Evolutionary conservation across 2,113 vertebrate genomes (phyloP).

Genomic region (Telmatochromis sp.): DNA sequence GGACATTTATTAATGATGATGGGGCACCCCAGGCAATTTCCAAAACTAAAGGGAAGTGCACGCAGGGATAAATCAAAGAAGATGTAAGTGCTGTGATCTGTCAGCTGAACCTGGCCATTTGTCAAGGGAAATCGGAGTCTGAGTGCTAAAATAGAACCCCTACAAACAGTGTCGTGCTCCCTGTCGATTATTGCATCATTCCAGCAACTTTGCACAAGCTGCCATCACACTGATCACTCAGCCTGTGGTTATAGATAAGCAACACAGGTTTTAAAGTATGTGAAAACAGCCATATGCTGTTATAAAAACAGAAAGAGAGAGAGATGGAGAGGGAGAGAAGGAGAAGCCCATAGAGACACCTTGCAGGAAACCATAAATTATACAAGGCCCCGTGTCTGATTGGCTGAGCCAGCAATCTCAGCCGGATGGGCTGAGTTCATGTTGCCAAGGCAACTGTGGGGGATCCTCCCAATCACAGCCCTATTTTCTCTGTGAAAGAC

Average conservation of each 20-base stretch:
- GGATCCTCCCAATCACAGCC: constrained; percentile 48
- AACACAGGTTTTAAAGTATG: background rate
- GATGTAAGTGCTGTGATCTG: background rate
- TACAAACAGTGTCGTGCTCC: background rate
- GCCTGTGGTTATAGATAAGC: background rate
- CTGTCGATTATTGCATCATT: background rate
- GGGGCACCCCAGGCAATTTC: constrained; percentile 50
- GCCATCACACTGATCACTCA: background rate
- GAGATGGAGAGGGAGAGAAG: background rate
- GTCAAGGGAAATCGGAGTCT: background rate
- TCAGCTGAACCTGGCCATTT: background rate
- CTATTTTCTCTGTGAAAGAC: background rate
- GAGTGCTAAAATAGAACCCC: background rate
- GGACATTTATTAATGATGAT: constrained; percentile 50
- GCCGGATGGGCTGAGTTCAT: constrained; percentile 60
- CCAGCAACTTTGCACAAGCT: background rate
- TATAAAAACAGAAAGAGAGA: background rate
- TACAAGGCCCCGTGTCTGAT: constrained; percentile 43
- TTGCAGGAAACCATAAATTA: constrained; percentile 67
- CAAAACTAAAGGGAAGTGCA: constrained; percentile 45
- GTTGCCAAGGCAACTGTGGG: constrained; percentile 74
- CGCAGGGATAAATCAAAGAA: constrained; percentile 47
- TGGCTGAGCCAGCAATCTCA: constrained; percentile 59
- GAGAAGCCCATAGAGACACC: background rate
- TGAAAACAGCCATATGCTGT: background rate